Percentiles rank a stretch among this genome's conserved stretches.
phyloP scores from a whole-genome alignment of 1,140 invertebrate genomes.

The Cephus cinctus region DNA sequence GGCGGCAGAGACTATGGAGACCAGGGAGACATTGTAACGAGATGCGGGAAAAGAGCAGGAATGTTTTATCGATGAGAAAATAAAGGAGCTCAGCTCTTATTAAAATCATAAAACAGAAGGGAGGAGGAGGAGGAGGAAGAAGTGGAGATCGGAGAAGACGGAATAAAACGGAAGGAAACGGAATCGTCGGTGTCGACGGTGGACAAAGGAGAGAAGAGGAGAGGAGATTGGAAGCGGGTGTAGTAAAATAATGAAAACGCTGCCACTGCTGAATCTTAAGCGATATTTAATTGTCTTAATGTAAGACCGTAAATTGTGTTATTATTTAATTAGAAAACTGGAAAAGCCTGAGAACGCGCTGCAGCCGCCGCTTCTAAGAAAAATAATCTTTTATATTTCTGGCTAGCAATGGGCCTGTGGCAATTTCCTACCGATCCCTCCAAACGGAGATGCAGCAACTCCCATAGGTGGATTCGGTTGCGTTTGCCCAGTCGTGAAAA shows the following conservation, averaged over 20 bases:
- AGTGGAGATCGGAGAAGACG: constrained; percentile 27
- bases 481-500: too few species aligned
- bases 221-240: constrained; percentile 14
- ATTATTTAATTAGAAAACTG: constrained; percentile 52
- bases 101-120: constrained; percentile 35
- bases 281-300: constrained; percentile 50
- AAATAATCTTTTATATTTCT: too few species aligned
- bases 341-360: too few species aligned
- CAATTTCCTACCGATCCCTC: too few species aligned
- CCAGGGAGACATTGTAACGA: too few species aligned
- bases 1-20: too few species aligned
- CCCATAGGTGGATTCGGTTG: too few species aligned
- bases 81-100: constrained; percentile 34
- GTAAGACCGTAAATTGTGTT: constrained; percentile 49
- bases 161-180: constrained; percentile 21
- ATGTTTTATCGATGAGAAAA: constrained; percentile 26
- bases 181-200: constrained; percentile 15
- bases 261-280: constrained; percentile 45
- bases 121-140: constrained; percentile 21
- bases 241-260: constrained; percentile 42
- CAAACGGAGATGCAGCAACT: too few species aligned
- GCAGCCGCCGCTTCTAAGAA: too few species aligned
- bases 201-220: constrained; percentile 28
- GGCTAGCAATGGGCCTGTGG: too few species aligned
- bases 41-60: not conserved